A percentile compares a stretch with the other conserved stretches of the same genome.
These are phyloP conservation scores for Cairina moschata DNA, from an alignment of 2,113 vertebrate genomes.

Conservation along the genomic window DNA sequence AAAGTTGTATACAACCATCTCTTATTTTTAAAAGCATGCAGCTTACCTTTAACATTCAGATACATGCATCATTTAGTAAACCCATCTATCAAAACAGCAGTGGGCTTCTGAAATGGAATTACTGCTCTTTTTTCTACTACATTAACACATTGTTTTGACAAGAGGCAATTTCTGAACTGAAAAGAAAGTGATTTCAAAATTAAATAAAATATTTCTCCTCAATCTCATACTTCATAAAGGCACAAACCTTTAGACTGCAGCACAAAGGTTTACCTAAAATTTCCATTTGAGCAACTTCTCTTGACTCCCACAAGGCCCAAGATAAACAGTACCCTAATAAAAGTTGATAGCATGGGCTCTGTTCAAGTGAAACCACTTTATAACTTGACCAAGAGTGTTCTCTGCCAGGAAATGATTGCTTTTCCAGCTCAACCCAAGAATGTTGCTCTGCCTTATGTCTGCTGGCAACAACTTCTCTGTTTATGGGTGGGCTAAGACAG, in stretches of 20 bases:
- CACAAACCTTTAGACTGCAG: not conserved
- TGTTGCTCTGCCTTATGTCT: slow-evolving; percentile 75
- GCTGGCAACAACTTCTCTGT: slow-evolving; percentile 46
- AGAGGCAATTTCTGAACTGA: not conserved
- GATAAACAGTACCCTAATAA: slow-evolving; percentile 74
- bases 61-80: not conserved
- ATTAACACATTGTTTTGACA: not conserved
- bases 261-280: slow-evolving; percentile 44
- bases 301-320: slow-evolving; percentile 58
- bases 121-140: not conserved
- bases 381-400: slow-evolving; percentile 57
- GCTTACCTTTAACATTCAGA: not conserved
- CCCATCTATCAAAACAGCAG: not conserved
- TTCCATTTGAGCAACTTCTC: slow-evolving; percentile 19
- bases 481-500: slow-evolving; percentile 59
- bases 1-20: not conserved
- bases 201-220: not conserved
- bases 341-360: slow-evolving; percentile 67
- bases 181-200: slow-evolving; percentile 25
- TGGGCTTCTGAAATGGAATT: not conserved
- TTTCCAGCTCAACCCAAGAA: slow-evolving; percentile 69
- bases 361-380: slow-evolving; percentile 71
- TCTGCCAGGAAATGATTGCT: slow-evolving; percentile 75
- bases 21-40: not conserved
- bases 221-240: not conserved